These are phyloP conservation scores for Zygaena filipendulae DNA, from an alignment of 2,888 invertebrate genomes.

Conservation along the genomic window DNA sequence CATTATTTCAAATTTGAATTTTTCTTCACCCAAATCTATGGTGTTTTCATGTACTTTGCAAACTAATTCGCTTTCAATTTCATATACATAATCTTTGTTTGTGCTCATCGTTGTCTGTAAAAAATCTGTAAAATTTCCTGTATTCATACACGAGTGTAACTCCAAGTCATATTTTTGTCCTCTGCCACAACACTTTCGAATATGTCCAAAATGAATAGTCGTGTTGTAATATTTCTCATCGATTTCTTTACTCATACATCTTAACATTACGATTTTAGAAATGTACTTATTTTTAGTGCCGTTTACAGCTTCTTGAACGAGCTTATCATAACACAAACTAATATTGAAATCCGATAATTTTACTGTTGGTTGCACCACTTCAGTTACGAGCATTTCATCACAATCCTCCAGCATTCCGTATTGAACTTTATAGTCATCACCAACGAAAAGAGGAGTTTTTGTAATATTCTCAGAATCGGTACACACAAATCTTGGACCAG, in stretches of 20 bases:
- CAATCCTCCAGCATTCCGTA: constrained; percentile 38
- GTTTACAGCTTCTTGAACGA: constrained; percentile 36
- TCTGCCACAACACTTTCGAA: constrained; percentile 50
- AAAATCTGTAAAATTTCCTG: constrained; percentile 22
- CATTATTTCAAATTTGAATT: constrained; percentile 29
- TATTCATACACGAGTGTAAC: constrained; percentile 35
- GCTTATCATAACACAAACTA: constrained; percentile 43
- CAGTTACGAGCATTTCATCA: constrained; percentile 24
- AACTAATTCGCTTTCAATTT: constrained; percentile 33
- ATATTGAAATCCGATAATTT: constrained; percentile 18
- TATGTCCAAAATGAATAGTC: constrained; percentile 26
- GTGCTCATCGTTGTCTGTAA: constrained; percentile 26
- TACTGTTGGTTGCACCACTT: constrained; percentile 23
- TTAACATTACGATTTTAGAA: constrained; percentile 39
- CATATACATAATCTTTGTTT: constrained; percentile 30
- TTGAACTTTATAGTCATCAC: constrained; percentile 26
- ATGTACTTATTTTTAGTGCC: constrained; percentile 30
- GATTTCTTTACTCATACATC: constrained; percentile 30
- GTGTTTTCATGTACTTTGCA: constrained; percentile 44
- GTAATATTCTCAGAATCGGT: constrained; percentile 29
- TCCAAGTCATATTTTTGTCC: constrained; percentile 40
- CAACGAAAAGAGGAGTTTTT: constrained; percentile 31
- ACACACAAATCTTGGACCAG: constrained; percentile 31
- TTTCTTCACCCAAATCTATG: constrained; percentile 34
- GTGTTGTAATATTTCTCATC: constrained; percentile 17